These are phyloP conservation scores for Edolisoma coerulescens DNA, from an alignment of 2,113 vertebrate genomes.

Conservation along the genomic window DNA sequence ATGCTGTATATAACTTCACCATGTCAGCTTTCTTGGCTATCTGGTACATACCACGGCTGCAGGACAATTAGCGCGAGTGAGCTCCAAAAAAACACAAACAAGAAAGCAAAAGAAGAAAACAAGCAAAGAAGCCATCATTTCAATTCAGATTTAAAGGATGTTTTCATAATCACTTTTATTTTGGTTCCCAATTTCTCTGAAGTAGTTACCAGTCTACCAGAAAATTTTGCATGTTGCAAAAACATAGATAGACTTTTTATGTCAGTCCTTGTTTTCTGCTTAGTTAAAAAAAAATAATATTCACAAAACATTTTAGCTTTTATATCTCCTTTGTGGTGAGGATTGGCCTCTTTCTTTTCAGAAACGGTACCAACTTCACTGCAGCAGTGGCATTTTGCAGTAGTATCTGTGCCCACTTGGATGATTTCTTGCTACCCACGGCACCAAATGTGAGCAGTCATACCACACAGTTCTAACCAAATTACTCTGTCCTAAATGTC, in stretches of 20 bases:
- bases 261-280: background rate
- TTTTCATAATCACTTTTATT: background rate
- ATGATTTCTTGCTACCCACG: background rate
- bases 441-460: background rate
- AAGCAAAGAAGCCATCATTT: background rate
- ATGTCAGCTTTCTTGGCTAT: slow-evolving; percentile 68
- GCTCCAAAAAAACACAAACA: slow-evolving; percentile 32
- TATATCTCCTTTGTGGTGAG: background rate
- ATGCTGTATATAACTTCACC: slow-evolving; percentile 65
- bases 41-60: slow-evolving; percentile 38
- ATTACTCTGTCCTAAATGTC: background rate
- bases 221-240: background rate
- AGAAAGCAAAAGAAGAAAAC: background rate
- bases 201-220: background rate
- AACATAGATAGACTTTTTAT: background rate
- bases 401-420: background rate
- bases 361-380: background rate
- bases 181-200: background rate
- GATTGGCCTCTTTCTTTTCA: background rate
- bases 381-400: slow-evolving; percentile 1
- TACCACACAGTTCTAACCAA: background rate
- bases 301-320: background rate
- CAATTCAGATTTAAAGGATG: background rate
- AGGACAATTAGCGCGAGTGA: slow-evolving; percentile 44
- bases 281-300: background rate